Percentiles rank a stretch among this genome's conserved stretches.
Evolutionary conservation across 2,797 vertebrate genomes (phyloP).

Genomic region (Rhynchotus rufescens): DNA sequence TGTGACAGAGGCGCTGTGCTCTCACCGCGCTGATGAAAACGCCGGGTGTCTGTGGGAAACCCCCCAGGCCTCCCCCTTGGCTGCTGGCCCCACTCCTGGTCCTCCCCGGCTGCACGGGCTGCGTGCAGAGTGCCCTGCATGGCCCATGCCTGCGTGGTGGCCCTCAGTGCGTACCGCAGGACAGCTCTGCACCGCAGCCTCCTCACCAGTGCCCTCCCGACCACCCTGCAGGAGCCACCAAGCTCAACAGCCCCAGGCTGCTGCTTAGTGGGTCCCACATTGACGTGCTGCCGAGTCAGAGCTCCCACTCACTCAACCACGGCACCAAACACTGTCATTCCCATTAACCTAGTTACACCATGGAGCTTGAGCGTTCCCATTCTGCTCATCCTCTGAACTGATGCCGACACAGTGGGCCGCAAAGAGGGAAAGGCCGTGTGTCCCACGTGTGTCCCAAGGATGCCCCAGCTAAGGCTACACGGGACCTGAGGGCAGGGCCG

Average conservation of each 20-base stretch:
- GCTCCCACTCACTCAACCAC: background rate
- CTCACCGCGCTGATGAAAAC: background rate
- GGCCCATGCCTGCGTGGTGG: too few species aligned
- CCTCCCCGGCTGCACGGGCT: too few species aligned
- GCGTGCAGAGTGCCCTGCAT: too few species aligned
- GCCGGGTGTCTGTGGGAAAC: background rate
- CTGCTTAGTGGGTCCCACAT: background rate
- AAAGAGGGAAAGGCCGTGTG: background rate
- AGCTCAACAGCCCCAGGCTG: background rate
- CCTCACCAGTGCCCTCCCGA: background rate
- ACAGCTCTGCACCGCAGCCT: background rate
- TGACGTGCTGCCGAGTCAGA: background rate
- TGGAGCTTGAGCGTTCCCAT: background rate
- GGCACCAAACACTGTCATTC: background rate
- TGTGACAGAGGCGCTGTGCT: background rate
- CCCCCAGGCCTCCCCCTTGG: too few species aligned
- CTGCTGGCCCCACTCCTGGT: background rate
- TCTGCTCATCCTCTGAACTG: background rate
- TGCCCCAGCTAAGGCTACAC: background rate
- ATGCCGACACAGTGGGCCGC: background rate
- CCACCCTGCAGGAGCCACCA: background rate
- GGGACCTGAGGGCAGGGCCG: fast-evolving
- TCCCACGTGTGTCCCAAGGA: background rate
- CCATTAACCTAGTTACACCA: background rate
- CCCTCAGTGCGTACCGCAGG: too few species aligned